These are phyloP conservation scores for Bombus balteatus DNA, from an alignment of 1,140 invertebrate species.

Conservation along the genomic window DNA sequence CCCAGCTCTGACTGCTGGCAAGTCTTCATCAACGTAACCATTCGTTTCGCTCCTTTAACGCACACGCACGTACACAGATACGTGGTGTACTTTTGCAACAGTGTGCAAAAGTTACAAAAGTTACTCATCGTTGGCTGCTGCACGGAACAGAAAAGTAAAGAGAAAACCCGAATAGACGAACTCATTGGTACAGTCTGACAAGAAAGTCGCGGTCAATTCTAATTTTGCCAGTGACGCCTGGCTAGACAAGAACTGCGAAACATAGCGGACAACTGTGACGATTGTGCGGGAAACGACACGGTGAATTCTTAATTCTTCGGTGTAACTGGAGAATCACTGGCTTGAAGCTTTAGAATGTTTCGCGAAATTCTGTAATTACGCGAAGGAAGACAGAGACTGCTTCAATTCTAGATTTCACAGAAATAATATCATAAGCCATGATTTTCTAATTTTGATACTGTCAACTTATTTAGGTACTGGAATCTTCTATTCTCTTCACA, in stretches of 20 bases:
- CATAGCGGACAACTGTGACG: not conserved
- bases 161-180: slow-evolving; percentile 27
- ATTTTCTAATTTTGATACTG: not conserved
- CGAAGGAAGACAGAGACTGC: not conserved
- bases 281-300: not conserved
- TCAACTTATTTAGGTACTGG: too few species aligned
- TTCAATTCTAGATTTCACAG: not conserved
- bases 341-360: too few species aligned
- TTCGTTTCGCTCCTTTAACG: slow-evolving; percentile 25
- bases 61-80: not conserved
- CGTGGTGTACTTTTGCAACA: slow-evolving; percentile 58
- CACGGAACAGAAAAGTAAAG: not conserved
- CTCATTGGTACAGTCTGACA: slow-evolving; percentile 33
- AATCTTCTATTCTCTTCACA: too few species aligned
- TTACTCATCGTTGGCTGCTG: too few species aligned
- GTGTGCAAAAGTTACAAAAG: slow-evolving; percentile 63
- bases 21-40: slow-evolving; percentile 34
- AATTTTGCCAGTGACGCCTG: slow-evolving; percentile 34
- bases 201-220: slow-evolving; percentile 31
- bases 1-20: not conserved
- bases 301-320: not conserved
- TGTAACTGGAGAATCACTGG: too few species aligned
- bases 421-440: not conserved
- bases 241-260: not conserved
- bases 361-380: not conserved